Evolutionary conservation across 2,888 invertebrate species (phyloP), one percentile per base, ranked within the genome.

Genomic region (Plagodis dolabraria): DNA sequence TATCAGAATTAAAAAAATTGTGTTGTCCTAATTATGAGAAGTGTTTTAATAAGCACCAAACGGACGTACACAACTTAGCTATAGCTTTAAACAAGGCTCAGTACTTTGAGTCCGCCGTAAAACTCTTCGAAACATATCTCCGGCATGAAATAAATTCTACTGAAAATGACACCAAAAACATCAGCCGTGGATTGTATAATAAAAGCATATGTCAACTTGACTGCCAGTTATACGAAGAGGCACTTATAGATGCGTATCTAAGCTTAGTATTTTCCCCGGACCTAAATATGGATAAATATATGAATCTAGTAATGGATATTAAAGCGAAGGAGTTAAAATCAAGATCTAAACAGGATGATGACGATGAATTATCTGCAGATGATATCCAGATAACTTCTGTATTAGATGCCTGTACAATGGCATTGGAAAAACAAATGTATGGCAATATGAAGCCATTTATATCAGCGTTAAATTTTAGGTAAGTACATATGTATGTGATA

Each of bases 191-290:
- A 0, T 68, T 90, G 1, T 92, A 87, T 33, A 92, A 92, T 38
- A 90, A 88, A 42, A 83, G 89, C 57, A 92, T 92, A 47, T 89
- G 92, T 49, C 86, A 89, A 47, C 55, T 89, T 7, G 89, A 91
- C 38, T 72, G 40, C 0, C 80, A 81, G n/a, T 50, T 80, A 11
- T 84, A 80, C 10, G 79, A 82, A 12, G 68, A 74, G n/a, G 85
- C 89, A 0, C 61, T 92, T 0, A 52, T 72, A 0, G 83, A 87
- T 63, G 89, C 87, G 0, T 91, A 71, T 72, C 61, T 92, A 44
- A 89, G 91, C 60, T 58, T 87, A 0, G 64, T 85, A 0, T 88
- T 87, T 46, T 72, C 86, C 0, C 66, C 69, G 0, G 81, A 79
- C 0, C 7, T 85, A 9, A 69, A 49, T 7, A 70, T 80, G 0